These are phyloP conservation scores for Melikaiella ostensackeni DNA, from an alignment of 2,888 invertebrate genomes.

Conservation along the genomic window DNA sequence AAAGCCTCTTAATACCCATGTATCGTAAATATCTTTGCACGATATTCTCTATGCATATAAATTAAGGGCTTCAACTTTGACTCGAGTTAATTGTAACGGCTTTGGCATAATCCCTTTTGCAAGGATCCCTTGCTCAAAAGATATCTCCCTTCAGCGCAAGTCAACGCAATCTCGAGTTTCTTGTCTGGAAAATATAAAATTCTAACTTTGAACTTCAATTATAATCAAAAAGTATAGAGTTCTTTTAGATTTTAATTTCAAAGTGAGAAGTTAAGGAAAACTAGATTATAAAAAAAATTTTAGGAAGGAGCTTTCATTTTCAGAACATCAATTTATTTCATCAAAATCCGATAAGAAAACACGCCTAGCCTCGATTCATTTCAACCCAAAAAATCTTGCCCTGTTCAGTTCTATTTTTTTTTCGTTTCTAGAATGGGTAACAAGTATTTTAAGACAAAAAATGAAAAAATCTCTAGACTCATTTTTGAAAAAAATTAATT, in stretches of 20 bases:
- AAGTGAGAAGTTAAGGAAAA: too few relatives aligned
- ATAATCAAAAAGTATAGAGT: neutral
- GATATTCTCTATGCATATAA: constrained; percentile 60
- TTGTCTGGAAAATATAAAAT: neutral
- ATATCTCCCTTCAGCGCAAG: neutral
- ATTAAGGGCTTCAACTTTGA: constrained; percentile 45
- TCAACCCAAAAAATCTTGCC: too few relatives aligned
- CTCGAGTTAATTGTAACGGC: constrained; percentile 29
- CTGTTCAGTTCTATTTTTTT: too few relatives aligned
- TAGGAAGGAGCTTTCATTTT: too few relatives aligned
- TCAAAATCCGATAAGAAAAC: too few relatives aligned
- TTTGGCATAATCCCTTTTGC: constrained; percentile 11
- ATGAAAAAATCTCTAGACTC: too few relatives aligned
- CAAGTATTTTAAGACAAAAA: too few relatives aligned
- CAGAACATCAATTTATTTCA: too few relatives aligned
- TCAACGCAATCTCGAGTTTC: neutral
- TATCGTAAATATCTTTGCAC: constrained; percentile 53
- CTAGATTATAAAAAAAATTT: too few relatives aligned
- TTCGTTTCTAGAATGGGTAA: too few relatives aligned
- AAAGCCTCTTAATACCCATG: constrained; percentile 52
- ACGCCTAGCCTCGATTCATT: too few relatives aligned
- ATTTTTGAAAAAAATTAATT: too few relatives aligned
- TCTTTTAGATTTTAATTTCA: neutral
- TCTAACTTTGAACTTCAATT: neutral
- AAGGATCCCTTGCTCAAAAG: constrained; percentile 21